Base-by-base conservation (phyloP, 2,888 invertebrate genomes). In the Thymelicus lineola region DNA sequence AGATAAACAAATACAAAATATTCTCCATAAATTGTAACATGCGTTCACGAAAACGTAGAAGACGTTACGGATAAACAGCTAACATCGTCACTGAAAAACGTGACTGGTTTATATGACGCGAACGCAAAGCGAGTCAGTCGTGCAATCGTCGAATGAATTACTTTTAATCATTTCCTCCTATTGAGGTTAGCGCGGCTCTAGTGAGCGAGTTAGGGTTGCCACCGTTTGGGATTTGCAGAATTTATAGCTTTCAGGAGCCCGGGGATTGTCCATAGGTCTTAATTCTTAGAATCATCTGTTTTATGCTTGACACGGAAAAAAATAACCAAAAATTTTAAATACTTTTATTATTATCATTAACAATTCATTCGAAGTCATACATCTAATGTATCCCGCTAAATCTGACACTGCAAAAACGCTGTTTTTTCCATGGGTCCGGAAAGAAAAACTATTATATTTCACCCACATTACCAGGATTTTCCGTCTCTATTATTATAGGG, bases 121-220 rank as follows among this genome's bases (percentile, higher is more conserved):
- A 71, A 75, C 76, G 74, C 76, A 76, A 74, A 75, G 74, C 70
- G 55, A 58, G 55, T 65, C 60, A 60, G 75, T 76, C 79, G 74
- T 76, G 77, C 77, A 79, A 80, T 79, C 76, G 80, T 79, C 76
- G 81, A 83, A 83, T 82, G 81, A 84, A 82, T 81, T 82, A 81
- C 82, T 79, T 81, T 83, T 81, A 80, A 82, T 82, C 79, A 79
- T 79, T 78, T 76, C 64, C 70, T 59, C 59, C 75, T 71, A 70
- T 66, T 62, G 71, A 66, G 66, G 66, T 66, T 63, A 62, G 60
- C 17, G 28, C 6, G 14, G 28, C 28, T 17, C 20, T 53, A 53
- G 20, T 20, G 53, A 35, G 14, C 14, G 14, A 53, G 20, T 7
- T 12, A 53, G 53, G 53, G 53, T 7, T 53, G 53, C 20, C 12